Evolutionary conservation across 2,113 vertebrate genomes (phyloP).

Genomic region (Chloropsis cyanopogon): DNA sequence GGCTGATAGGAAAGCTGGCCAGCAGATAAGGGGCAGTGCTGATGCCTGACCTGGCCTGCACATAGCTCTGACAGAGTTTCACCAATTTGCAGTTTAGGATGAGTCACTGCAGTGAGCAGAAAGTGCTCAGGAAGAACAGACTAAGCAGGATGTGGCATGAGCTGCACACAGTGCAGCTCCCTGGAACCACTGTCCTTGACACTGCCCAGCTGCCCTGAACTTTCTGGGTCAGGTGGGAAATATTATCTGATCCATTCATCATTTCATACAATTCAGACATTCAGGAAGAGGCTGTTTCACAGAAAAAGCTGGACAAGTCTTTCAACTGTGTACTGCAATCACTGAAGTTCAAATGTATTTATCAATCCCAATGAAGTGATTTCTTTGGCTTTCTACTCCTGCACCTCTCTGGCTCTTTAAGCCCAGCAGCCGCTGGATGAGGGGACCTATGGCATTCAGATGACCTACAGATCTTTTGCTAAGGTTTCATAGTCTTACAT

Average conservation of each 20-base stretch:
- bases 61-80: neutral
- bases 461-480: neutral
- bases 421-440: neutral
- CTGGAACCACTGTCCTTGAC: neutral
- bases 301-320: neutral
- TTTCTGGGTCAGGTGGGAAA: neutral
- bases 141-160: neutral
- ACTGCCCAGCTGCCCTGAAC: neutral
- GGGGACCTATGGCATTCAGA: neutral
- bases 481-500: neutral
- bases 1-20: constrained; percentile 25
- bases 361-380: neutral
- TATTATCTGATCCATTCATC: neutral
- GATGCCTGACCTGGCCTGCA: neutral
- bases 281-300: neutral
- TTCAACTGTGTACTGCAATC: neutral
- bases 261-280: neutral
- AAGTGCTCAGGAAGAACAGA: neutral
- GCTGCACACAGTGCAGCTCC: fast-evolving
- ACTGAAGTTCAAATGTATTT: neutral
- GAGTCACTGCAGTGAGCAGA: neutral
- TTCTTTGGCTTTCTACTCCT: neutral
- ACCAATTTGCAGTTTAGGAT: neutral
- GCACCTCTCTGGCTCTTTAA: neutral
- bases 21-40: constrained; percentile 10